Evolutionary conservation across 2,888 invertebrate species (phyloP), one percentile per base, ranked within the genome.

Genomic region (Diarsia dahlii): DNA sequence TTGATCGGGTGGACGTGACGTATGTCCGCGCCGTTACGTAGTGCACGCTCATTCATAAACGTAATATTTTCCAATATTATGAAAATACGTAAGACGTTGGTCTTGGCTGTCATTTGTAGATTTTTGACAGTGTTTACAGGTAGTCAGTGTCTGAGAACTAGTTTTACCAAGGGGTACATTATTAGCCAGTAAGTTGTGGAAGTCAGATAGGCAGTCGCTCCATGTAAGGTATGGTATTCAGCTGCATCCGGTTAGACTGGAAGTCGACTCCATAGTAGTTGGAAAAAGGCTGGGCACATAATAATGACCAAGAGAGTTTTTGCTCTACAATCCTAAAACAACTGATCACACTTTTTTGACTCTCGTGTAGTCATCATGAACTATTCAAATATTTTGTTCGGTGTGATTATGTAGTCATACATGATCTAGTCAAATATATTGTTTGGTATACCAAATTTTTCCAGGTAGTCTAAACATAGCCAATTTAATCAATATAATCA

Each of bases 1-100:
- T 92, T 89, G 91, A 87, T 87, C 81, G 84, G 85, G 72, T 83
- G 45, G 81, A 88, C 84, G 88, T 91, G 90, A 90, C 86, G 86
- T 79, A 82, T 81, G 71, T 84, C 84, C 85, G 18, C 50, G 45
- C 45, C 28, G 28, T 80, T 71, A 78, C 74, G 74, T 78, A 67
- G 72, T 50, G 52, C 76, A 76, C 70, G 72, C 80, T 86, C 87
- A 87, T 88, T 88, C 87, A 88, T 88, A 76, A 85, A 84, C 71
- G 78, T 82, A 78, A 86, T 82, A 82, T 83, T 86, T 86, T 52
- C 79, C 82, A 82, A 81, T 76, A 72, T 78, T 64, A 73, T 45
- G 65, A 77, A 79, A 79, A 75, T 39, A 66, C 62, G 10, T 5
- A 45, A n/a, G 45, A 13, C 1, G n/a, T 63, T 45, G 62, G 62